Percentiles rank a stretch among this genome's conserved stretches.
phyloP scores from a whole-genome alignment of 2,888 invertebrate genomes.

The Spicauda simplicius region DNA sequence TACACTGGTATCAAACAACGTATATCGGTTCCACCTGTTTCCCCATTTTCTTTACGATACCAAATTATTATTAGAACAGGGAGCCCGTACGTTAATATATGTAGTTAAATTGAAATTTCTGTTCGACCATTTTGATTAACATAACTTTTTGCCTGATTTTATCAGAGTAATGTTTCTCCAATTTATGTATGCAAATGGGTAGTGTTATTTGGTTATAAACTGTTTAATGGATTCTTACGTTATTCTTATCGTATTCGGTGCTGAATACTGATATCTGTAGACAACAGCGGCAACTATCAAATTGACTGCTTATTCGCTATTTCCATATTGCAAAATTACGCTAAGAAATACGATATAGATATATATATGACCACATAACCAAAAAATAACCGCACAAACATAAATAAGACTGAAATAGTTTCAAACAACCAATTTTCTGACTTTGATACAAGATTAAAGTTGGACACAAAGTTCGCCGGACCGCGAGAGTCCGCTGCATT shows the following conservation, averaged over 20 bases:
- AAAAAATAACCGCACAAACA: not conserved
- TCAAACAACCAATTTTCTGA: constrained; percentile 6
- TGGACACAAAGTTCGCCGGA: not conserved
- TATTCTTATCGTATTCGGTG: too few species aligned
- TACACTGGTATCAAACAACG: constrained; percentile 7
- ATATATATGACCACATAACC: not conserved
- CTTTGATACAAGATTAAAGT: constrained; percentile 8
- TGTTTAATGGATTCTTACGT: too few species aligned
- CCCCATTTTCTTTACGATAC: constrained; percentile 34
- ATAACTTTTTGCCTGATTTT: not conserved
- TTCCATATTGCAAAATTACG: too few species aligned
- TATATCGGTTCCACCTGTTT: constrained; percentile 43
- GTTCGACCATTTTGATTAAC: not conserved
- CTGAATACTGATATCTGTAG: too few species aligned
- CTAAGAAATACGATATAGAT: too few species aligned
- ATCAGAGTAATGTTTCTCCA: too few species aligned
- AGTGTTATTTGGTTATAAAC: too few species aligned
- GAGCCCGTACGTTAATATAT: constrained; percentile 7
- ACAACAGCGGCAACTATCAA: too few species aligned
- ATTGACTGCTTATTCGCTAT: too few species aligned
- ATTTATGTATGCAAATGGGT: too few species aligned
- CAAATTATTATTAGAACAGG: constrained; percentile 21
- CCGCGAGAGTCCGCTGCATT: constrained; percentile 5
- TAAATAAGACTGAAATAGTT: not conserved
- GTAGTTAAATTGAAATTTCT: not conserved